Percentiles rank a stretch among this genome's conserved stretches.
phyloP scores from a whole-genome alignment of 2,113 vertebrate genomes.

The Eublepharis macularius region DNA sequence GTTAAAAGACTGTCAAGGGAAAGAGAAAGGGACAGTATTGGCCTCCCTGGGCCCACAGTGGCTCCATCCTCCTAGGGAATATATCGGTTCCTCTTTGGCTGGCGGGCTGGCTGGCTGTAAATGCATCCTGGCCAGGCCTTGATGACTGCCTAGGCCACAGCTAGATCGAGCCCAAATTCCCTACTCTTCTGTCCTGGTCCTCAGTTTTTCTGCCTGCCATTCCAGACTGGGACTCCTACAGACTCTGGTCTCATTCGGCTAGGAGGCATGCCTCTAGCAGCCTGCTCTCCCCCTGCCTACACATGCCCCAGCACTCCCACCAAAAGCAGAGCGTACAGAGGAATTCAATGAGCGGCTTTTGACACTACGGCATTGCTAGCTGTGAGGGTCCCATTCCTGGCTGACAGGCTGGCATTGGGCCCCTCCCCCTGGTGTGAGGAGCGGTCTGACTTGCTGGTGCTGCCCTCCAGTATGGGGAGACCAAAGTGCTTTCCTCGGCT shows the following conservation, averaged over 20 bases:
- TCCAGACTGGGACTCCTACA: neutral
- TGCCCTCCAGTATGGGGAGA: conserved; percentile 79
- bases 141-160: neutral
- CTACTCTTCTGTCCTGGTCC: neutral
- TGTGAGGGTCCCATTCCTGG: conserved; percentile 74
- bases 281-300: neutral
- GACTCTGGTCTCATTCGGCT: neutral
- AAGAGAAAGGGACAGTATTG: neutral
- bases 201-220: neutral
- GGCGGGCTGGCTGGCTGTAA: neutral
- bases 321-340: neutral
- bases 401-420: conserved; percentile 78
- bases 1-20: neutral
- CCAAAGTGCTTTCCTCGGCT: conserved; percentile 65
- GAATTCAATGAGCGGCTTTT: conserved; percentile 61
- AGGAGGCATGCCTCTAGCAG: too few relatives aligned
- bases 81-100: neutral
- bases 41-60: neutral
- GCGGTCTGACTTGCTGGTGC: conserved; percentile 79
- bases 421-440: conserved; percentile 79
- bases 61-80: neutral
- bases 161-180: neutral
- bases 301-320: neutral
- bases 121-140: neutral
- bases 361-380: conserved; percentile 75